phyloP scores from a whole-genome alignment of 2,797 vertebrate genomes.

The Darevskia mixta region DNA sequence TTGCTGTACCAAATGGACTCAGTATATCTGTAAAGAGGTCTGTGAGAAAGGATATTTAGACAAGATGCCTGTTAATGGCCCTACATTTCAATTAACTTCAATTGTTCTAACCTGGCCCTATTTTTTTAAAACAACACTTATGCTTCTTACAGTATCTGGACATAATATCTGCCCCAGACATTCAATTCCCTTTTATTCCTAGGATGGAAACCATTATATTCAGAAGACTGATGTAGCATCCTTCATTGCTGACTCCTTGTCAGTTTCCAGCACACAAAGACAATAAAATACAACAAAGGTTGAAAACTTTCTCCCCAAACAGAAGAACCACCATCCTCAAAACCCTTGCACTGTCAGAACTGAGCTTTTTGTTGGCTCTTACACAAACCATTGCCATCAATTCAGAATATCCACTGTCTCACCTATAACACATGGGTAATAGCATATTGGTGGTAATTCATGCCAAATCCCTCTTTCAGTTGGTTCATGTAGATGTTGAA shows the following conservation, averaged over 20 bases:
- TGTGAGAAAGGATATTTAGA: background rate
- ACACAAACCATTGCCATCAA: too few species aligned
- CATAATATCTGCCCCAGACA: background rate
- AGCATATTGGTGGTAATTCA: background rate
- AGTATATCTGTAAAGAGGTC: background rate
- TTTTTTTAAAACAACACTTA: background rate
- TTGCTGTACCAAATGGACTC: background rate
- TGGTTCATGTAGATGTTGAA: background rate
- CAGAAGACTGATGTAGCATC: background rate
- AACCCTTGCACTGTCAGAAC: background rate
- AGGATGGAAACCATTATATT: background rate
- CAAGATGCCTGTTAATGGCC: background rate
- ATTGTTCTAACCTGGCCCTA: background rate
- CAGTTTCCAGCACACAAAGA: background rate
- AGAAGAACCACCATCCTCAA: background rate
- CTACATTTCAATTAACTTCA: background rate
- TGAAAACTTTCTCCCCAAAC: background rate
- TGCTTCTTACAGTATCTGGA: background rate
- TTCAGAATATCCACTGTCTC: too few species aligned
- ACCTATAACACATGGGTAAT: too few species aligned
- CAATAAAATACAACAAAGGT: background rate
- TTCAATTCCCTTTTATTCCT: background rate
- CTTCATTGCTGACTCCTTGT: background rate
- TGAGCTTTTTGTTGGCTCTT: too few species aligned
- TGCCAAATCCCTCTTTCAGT: background rate